A percentile compares a stretch with the other conserved stretches of the same genome.
These are phyloP conservation scores for Ranitomeya variabilis DNA, from an alignment of 2,113 vertebrate genomes.

Conservation along the genomic window DNA sequence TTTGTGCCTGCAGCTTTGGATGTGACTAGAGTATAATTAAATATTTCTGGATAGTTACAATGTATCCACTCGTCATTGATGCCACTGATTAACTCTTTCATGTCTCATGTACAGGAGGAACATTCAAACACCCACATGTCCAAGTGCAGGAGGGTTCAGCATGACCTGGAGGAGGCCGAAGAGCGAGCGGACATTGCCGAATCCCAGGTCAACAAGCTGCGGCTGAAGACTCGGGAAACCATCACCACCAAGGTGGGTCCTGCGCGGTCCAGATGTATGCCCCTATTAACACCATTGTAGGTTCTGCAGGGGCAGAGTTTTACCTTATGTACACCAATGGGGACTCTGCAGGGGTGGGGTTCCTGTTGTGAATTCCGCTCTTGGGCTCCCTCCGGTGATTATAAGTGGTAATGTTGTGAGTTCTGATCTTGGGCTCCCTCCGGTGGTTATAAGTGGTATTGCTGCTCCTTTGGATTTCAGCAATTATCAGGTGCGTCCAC, in stretches of 20 bases:
- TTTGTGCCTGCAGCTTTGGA: not conserved
- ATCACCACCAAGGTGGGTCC: constrained; percentile 64
- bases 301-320: no score
- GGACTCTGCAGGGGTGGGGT: not conserved
- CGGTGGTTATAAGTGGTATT: no score
- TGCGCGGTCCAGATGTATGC: not conserved
- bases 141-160: constrained; percentile 71
- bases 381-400: no score
- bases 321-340: not conserved
- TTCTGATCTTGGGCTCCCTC: no score
- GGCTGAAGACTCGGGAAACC: constrained; percentile 67
- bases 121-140: constrained; percentile 71
- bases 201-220: constrained; percentile 72
- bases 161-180: constrained; percentile 71
- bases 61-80: no score
- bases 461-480: no score
- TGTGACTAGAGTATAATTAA: not conserved
- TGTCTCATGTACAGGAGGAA: constrained; percentile 63
- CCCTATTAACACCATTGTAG: no score
- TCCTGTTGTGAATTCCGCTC: no score
- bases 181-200: constrained; percentile 72
- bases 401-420: no score
- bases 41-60: not conserved
- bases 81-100: not conserved
- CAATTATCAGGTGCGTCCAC: no score